Base-by-base conservation (phyloP, 1,140 invertebrate genomes). In the Penaeus japonicus region DNA sequence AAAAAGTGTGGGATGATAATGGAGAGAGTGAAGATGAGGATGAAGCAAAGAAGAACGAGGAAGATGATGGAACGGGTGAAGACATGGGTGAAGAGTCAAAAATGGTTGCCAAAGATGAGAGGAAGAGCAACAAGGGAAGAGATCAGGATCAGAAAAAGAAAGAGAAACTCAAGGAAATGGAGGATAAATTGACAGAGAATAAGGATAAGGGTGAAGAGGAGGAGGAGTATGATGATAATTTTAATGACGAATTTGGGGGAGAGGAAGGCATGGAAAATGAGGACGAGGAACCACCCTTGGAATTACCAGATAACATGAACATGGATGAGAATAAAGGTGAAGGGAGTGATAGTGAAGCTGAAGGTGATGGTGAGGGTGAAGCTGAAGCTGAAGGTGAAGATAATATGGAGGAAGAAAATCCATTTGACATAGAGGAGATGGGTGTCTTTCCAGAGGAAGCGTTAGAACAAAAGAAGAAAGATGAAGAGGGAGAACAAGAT, bases 1-100 rank as follows among this genome's bases (percentile, higher is more conserved):
- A 94, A 91, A 92, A 94, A 91, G 92, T 95, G 1, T 93, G 92
- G 30, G 94, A 94, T n/a, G 94, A 94, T 89, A 92, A 92, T 79
- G 93, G 95, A 59, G 94, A 93, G 30, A 91, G 96, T 35, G 95
- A 94, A 90, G 93, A 95, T 32, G 94, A 95, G 4, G 94, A 96
- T 83, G 94, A 95, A 90, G 93, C 95, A 32, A 93, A 94, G 89
- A 92, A 95, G 65, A 93, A 94, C 82, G 92, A 94, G 4, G 90
- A 92, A 30, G 91, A 92, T 35, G 92, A 94, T 55, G 91, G 89
- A 35, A 39, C 90, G 78, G 91, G 89, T 54, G 89, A 91, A 80
- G 89, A 89, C 55, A 83, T 91, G 83, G 79, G 87, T 54, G 88
- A 82, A 55, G 79, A 90, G 59, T 89, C 90, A 7, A 87, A 90